These are phyloP conservation scores for Macrostomum lignano DNA, from an alignment of 1,140 invertebrate genomes.

Conservation along the genomic window DNA sequence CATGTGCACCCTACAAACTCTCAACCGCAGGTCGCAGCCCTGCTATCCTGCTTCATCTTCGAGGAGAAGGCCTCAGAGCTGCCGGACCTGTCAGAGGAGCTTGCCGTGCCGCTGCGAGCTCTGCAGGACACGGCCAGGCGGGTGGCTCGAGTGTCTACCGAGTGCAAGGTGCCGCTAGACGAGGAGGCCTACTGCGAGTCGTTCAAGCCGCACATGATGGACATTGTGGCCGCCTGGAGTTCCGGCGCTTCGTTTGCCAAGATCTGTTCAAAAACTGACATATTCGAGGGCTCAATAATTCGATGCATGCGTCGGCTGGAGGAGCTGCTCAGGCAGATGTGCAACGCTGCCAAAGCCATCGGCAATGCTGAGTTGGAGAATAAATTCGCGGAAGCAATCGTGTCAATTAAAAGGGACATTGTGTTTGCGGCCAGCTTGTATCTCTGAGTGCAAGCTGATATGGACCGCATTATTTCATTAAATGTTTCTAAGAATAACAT, in stretches of 20 bases:
- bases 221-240: slow-evolving; percentile 82
- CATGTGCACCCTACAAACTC: too few species aligned
- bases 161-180: slow-evolving; percentile 60
- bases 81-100: slow-evolving; percentile 51
- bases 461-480: too few species aligned
- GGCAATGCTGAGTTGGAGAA: slow-evolving; percentile 78
- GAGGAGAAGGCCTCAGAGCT: slow-evolving; percentile 48
- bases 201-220: slow-evolving; percentile 82
- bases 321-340: slow-evolving; percentile 75
- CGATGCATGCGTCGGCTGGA: slow-evolving; percentile 78
- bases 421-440: slow-evolving; percentile 94
- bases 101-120: slow-evolving; percentile 51
- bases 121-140: slow-evolving; percentile 60
- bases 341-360: slow-evolving; percentile 78
- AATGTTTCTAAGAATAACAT: too few species aligned
- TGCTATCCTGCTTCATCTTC: slow-evolving; percentile 4
- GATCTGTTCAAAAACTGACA: slow-evolving; percentile 39
- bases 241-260: slow-evolving; percentile 61
- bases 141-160: slow-evolving; percentile 63
- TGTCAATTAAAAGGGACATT: slow-evolving; percentile 76
- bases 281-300: slow-evolving; percentile 57
- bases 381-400: slow-evolving; percentile 56
- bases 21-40: slow-evolving; percentile 31
- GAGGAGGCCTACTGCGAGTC: slow-evolving; percentile 53
- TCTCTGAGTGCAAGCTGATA: slow-evolving; percentile 41